phyloP scores from a whole-genome alignment of 2,797 vertebrate species.

The Vireo griseus region DNA sequence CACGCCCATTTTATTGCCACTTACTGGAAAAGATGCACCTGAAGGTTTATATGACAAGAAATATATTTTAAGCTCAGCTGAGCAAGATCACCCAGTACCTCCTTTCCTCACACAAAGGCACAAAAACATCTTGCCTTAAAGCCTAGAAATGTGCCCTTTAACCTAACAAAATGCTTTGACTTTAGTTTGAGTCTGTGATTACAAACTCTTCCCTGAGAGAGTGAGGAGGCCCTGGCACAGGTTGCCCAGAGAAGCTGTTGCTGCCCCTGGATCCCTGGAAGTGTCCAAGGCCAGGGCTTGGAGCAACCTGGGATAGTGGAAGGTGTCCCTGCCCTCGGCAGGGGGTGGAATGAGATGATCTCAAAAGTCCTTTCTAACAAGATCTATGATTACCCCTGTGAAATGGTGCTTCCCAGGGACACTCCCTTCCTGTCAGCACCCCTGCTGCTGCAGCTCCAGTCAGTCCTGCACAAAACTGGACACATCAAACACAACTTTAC shows the following conservation, averaged over 20 bases:
- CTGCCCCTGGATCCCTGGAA: not conserved
- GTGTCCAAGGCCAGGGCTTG: not conserved
- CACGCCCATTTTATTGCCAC: not conserved
- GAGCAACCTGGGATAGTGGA: not conserved
- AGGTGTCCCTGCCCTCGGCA: not conserved
- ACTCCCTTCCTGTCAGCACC: not conserved
- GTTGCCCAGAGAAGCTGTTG: not conserved
- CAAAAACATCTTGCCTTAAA: not conserved
- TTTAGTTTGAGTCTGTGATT: not conserved
- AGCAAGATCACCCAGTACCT: not conserved
- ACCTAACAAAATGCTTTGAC: not conserved
- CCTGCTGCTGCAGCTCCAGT: accelerated
- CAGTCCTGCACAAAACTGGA: not conserved
- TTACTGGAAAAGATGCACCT: not conserved
- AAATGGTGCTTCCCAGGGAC: not conserved
- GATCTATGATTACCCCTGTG: not conserved
- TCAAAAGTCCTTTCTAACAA: not conserved
- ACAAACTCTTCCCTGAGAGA: not conserved
- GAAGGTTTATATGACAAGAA: not conserved
- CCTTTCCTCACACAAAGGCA: not conserved
- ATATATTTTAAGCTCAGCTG: not conserved
- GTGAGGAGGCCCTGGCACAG: not conserved
- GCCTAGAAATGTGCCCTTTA: not conserved
- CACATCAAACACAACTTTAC: not conserved
- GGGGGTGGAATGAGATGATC: not conserved